Base-by-base conservation (phyloP, 1,140 invertebrate species). In the Monochamus saltuarius region DNA sequence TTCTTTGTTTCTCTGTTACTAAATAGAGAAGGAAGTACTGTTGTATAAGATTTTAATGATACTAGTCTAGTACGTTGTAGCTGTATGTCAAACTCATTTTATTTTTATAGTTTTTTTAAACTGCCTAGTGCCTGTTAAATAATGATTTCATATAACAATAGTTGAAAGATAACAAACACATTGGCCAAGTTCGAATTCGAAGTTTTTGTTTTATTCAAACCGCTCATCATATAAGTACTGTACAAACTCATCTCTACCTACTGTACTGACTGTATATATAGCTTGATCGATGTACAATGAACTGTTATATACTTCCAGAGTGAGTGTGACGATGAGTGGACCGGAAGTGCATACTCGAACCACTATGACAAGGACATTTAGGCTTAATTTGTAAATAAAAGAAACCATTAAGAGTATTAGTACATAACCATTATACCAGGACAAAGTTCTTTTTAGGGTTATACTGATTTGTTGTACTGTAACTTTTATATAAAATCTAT, bases 401-500 rank as follows among this genome's bases (percentile, higher is more conserved):
- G 39, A 47, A 47, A 22, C 17, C 17, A 22, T n/a, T 47, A 16
- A 22, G 17, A 47, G 45, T 17, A n/a, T 29, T 47, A 47, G 17
- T 19, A 16, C 45, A 3, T 29, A 29, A 29, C 6, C 22, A 29
- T 29, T 29, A 29, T 47, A 47, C 29, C 17, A 47, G 29, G 11
- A 19, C 17, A 22, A 22, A 16, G 10, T 17, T 47, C 29, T 47
- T 47, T 11, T 47, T 47, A 11, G 17, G 29, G 17, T 22, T 47
- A n/a, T 16, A n/a, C 35, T 51, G 49, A 35, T 51, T 51, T 51
- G 10, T 35, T 16, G 36, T 51, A 51, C 16, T 51, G 35, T 51
- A 51, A 51, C 34, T 51, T 51, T 51, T 51, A 51, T 51, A 51
- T 13, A 51, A 51, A 51, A 35, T 35, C 36, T 22, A 35, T 35